Base-by-base conservation (phyloP, 2,797 vertebrate genomes). In the Eospalax fontanierii region DNA sequence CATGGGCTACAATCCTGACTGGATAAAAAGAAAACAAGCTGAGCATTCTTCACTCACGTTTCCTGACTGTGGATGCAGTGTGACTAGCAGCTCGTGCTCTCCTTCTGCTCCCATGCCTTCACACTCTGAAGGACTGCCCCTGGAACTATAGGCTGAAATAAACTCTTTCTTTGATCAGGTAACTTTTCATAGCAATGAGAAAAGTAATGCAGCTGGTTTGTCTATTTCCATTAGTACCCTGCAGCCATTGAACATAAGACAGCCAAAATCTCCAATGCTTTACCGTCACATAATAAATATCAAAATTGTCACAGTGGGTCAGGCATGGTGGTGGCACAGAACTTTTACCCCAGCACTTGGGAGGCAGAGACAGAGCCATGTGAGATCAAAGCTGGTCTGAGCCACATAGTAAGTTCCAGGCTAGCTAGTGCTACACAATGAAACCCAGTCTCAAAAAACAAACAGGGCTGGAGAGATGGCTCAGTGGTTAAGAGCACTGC, bases 161-260 rank as follows among this genome's bases (percentile, higher is more conserved):
- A 86, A 70, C 74, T 28, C 19, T 50, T 50, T 19, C 28, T 3
- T 33, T 18, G 4, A 0, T 85, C n/a, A 35, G 14, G 46, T 6
- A 54, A 35, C 54, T 35, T 85, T 22, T 54, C 46, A 46, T 61
- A 46, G 80, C 38, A 33, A 28, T 85, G 35, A 54, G 82, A 46
- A 85, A 68, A 85, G 46, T 16, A 84, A 35, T 11, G 35, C 14
- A 90, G 40, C 78, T 86, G 33, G 57, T 90, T 88, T 87, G 46
- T 85, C 63, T 66, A 28, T 68, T 93, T 95, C 54, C 87, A 68
- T 76, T 50, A 68, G n/a, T 89, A 70, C 71, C 65, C 83, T 43
- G 28, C 38, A 76, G 3, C 90, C 84, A 24, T 74, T 94, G 80
- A 94, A 90, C 66, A 65, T 19, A 84, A 54, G 38, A 78, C 35